Conservation (phyloP, 2,113 vertebrate species). For the Verasper variegatus region DNA sequence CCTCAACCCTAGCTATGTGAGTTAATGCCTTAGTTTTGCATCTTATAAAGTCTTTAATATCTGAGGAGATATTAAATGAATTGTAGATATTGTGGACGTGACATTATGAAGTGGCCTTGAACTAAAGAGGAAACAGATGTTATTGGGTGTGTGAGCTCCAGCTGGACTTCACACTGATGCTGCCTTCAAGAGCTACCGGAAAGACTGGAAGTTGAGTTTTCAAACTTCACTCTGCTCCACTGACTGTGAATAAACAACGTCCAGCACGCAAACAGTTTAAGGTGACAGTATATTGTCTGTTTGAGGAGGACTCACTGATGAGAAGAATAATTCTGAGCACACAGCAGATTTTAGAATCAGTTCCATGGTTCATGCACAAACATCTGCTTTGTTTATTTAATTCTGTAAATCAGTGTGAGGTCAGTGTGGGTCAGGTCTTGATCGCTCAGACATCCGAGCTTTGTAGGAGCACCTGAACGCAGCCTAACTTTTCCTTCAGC, state of each 20-base stretch:
- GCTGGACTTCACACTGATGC: background rate
- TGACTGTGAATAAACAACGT: no score
- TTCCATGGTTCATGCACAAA: background rate
- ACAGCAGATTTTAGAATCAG: no score
- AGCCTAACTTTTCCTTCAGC: conserved; percentile 26
- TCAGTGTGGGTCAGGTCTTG: rapidly evolving
- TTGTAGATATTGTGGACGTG: background rate
- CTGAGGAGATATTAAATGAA: background rate
- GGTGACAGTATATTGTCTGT: no score
- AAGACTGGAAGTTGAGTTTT: background rate
- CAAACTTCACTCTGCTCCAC: no score
- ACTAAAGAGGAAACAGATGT: background rate
- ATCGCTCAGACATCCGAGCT: background rate
- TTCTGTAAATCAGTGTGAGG: background rate
- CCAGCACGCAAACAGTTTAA: no score
- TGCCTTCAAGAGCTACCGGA: background rate
- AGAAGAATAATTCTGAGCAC: no score
- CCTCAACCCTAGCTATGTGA: background rate
- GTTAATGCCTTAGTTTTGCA: background rate
- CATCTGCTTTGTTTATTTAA: background rate
- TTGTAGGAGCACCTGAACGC: conserved; percentile 31
- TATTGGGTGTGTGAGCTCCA: conserved; percentile 1
- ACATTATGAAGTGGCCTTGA: background rate
- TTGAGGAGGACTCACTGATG: no score
- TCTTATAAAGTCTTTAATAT: background rate